These are phyloP conservation scores for Polydesmus complanatus DNA, from an alignment of 2,888 invertebrate species.

Conservation along the genomic window DNA sequence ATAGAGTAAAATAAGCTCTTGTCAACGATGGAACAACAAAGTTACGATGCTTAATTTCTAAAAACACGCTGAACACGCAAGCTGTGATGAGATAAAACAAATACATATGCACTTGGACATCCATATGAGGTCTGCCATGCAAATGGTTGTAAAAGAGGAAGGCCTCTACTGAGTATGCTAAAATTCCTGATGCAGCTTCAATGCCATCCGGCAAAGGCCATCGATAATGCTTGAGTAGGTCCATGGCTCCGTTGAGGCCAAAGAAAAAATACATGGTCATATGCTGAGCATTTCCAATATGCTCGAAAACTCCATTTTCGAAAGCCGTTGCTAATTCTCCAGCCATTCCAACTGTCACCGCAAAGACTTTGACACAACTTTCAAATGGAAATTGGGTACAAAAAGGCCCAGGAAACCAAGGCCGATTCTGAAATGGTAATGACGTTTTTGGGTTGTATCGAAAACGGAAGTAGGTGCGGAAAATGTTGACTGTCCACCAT, in stretches of 20 bases:
- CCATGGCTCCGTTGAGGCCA: constrained; percentile 34
- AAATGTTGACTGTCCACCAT: not conserved
- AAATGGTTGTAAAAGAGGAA: constrained; percentile 37
- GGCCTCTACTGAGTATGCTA: constrained; percentile 35
- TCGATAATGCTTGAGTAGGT: constrained; percentile 30
- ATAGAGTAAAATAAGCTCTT: constrained; percentile 31
- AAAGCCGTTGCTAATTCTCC: constrained; percentile 31
- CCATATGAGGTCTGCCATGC: constrained; percentile 33
- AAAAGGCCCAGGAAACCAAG: not conserved
- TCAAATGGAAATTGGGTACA: constrained; percentile 19
- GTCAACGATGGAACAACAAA: constrained; percentile 30
- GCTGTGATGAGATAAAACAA: constrained; percentile 32
- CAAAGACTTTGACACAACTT: constrained; percentile 25
- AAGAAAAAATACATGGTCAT: constrained; percentile 40
- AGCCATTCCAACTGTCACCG: constrained; percentile 25
- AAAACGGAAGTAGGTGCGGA: not conserved
- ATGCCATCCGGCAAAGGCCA: constrained; percentile 30
- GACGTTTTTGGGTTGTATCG: not conserved
- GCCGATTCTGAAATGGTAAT: not conserved
- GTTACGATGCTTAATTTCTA: constrained; percentile 32
- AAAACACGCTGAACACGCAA: constrained; percentile 26
- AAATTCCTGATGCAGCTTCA: constrained; percentile 31
- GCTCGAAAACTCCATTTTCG: constrained; percentile 28
- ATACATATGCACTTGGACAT: constrained; percentile 34
- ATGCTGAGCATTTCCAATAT: constrained; percentile 37